A percentile compares a stretch with the other conserved stretches of the same genome.
Conservation (phyloP, 2,888 invertebrate species). For the Tuberolachnus salignus region DNA sequence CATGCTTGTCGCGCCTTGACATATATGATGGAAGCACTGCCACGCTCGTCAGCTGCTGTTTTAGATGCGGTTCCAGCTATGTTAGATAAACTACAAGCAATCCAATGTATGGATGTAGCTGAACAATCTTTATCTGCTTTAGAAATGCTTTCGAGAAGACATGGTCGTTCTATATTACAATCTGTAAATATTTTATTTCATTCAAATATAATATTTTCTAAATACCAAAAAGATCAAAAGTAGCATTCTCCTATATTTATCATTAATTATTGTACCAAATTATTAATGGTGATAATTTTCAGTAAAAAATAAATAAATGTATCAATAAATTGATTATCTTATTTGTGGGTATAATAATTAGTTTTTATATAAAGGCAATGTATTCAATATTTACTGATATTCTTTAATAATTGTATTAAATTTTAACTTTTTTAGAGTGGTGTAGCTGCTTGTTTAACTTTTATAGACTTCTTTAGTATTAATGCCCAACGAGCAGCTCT, state of each 20-base stretch:
- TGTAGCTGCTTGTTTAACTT: slow-evolving; percentile 93
- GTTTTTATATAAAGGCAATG: neutral
- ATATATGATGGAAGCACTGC: slow-evolving; percentile 98
- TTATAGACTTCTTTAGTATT: slow-evolving; percentile 98
- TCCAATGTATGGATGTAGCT: slow-evolving; percentile 99
- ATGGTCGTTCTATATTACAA: slow-evolving; percentile 94
- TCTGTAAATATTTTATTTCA: slow-evolving; percentile 69
- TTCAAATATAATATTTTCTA: too few relatives aligned
- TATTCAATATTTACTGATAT: neutral
- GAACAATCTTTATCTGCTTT: slow-evolving; percentile 97
- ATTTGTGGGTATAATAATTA: neutral
- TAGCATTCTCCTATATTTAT: neutral
- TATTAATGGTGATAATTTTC: too few relatives aligned
- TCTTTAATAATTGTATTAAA: slow-evolving; percentile 1
- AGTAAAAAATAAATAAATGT: too few relatives aligned
- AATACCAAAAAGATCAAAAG: too few relatives aligned
- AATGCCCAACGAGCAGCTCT: slow-evolving; percentile 96
- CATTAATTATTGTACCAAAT: too few relatives aligned
- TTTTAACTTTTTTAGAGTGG: slow-evolving; percentile 87
- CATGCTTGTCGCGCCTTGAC: slow-evolving; percentile 97
- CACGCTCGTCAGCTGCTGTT: slow-evolving; percentile 93
- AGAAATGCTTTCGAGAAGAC: slow-evolving; percentile 94
- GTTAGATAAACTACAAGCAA: slow-evolving; percentile 94
- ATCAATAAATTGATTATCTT: too few relatives aligned
- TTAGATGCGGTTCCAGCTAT: slow-evolving; percentile 97